Evolutionary conservation across 2,113 vertebrate genomes (phyloP).

Genomic region (Fulmarus glacialis): DNA sequence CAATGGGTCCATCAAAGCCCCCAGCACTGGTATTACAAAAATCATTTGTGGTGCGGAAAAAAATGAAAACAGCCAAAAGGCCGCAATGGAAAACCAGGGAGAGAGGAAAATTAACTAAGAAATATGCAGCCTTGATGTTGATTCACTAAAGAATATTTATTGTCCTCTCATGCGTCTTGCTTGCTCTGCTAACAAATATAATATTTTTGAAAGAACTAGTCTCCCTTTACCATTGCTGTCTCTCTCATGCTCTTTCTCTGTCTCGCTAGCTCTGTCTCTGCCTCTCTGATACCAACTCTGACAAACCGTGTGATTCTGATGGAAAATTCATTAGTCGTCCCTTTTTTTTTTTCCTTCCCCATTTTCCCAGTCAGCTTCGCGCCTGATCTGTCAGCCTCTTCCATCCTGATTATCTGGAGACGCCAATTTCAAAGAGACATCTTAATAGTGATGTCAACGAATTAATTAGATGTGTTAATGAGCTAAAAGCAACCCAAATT

Average conservation of each 20-base stretch:
- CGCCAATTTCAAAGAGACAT: conserved; percentile 99
- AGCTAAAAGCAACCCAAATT: conserved; percentile 99
- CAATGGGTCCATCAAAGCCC: rapidly evolving
- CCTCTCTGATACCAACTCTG: conserved; percentile 71
- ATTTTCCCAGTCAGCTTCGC: conserved; percentile 85
- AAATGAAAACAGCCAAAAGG: background rate
- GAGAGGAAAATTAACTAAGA: conserved; percentile 41
- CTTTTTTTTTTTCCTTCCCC: conserved; percentile 47
- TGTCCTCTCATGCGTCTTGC: conserved; percentile 9
- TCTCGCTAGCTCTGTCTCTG: conserved; percentile 71
- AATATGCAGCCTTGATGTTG: background rate
- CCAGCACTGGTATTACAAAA: background rate
- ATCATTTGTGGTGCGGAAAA: background rate
- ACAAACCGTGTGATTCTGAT: conserved; percentile 73
- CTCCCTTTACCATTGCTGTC: conserved; percentile 4
- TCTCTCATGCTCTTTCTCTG: conserved; percentile 68
- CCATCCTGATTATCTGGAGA: conserved; percentile 99
- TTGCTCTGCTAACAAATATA: conserved; percentile 63
- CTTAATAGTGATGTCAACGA: conserved; percentile 99
- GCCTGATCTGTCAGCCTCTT: conserved; percentile 93
- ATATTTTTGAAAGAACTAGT: conserved; percentile 47
- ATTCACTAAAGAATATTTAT: conserved; percentile 57
- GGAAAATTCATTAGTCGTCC: conserved; percentile 83
- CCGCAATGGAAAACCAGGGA: rapidly evolving
- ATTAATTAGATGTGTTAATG: conserved; percentile 99